Base-by-base conservation (phyloP, 2,113 vertebrate genomes). In the Xenopus laevis region DNA sequence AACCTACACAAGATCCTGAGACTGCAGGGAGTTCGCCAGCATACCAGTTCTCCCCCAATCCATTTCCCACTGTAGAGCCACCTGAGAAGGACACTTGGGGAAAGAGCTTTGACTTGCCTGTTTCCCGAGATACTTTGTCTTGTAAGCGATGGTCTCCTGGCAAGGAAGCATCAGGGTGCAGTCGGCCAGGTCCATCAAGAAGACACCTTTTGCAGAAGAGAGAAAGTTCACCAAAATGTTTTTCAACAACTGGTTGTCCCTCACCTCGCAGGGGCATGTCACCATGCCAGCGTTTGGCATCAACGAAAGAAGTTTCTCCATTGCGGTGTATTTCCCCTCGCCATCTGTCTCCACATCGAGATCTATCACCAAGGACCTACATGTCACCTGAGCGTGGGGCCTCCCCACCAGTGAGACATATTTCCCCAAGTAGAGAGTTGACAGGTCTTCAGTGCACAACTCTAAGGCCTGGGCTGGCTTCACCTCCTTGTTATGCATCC, bases 141-240 rank as follows among this genome's bases (percentile, higher is more conserved):
- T 81, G 89, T 75, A 92, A 90, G 62, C 81, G 87, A 0, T 93
- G 93, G 92, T 91, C 89, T 66, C 85, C 92, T 0, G 87, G 92
- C 75, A 89, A 89, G 79, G 92, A 94, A 2, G 13, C 45, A 20
- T 81, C 92, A 2, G 84, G 92, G 79, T 87, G 87, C 84, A 87
- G 86, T 84, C 89, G 90, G 72, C 86, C 88, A 20, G 68, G 87
- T 60, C 84, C 92, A 0, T 80, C 88, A 0, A 90, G 85, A 79
- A 89, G 90, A 78, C 89, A 89, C 79, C 59, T 86, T 18, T 79
- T 90, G 75, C 84, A 84, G 84, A 89, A 89, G 87, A 90, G 78
- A 0, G 85, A 90, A 79, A 86, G 78, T 0, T 90, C 89, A 64
- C 84, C 89, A n/a, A 87, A 87, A 79, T 84, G 61, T 20, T 86